Base-by-base conservation (phyloP, 2,888 invertebrate genomes). In the Rhagophthalmus giganteus region DNA sequence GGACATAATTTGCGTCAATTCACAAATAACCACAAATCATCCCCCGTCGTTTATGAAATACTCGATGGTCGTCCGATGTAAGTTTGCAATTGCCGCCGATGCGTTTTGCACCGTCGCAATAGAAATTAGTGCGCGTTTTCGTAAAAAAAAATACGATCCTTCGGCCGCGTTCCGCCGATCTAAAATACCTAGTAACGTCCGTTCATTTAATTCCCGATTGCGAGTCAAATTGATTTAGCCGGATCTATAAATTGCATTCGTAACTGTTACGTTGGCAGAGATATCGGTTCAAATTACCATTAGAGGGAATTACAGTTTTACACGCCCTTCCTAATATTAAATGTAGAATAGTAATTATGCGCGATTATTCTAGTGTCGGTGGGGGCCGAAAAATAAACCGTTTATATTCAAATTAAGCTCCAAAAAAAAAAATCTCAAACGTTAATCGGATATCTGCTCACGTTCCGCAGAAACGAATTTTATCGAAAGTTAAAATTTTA, bases 151-250 rank as follows among this genome's bases (percentile, higher is more conserved):
- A n/a, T 39, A 37, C 10, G 7, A 35, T 39, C 39, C 39, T 39
- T 28, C 27, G 6, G 11, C 10, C 27, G 15, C 13, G n/a, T n/a
- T n/a, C n/a, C n/a, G n/a, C n/a, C n/a, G n/a, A 46, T 46, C 38
- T 28, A 20, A 30, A 46, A 46, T 20, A 20, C 7, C 20, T 5
- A n/a, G n/a, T n/a, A 31, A 30, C 39, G 39, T 47, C 27, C 39
- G 32, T 40, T 38, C 24, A 39, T 39, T 32, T 33, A 47, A 35
- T 49, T 34, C 41, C 15, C 49, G 41, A 35, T 41, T 49, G 40
- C 41, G 41, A 40, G 40, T 49, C 40, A 35, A 49, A 49, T 41
- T 41, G 49, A 49, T 49, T 49, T 49, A 49, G 28, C 41, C 20
- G 40, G 33, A 34, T 41, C 49, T 34, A 49, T 49, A 49, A 49